Evolutionary conservation across 2,797 vertebrate species (phyloP).

Genomic region (Anabas testudineus): DNA sequence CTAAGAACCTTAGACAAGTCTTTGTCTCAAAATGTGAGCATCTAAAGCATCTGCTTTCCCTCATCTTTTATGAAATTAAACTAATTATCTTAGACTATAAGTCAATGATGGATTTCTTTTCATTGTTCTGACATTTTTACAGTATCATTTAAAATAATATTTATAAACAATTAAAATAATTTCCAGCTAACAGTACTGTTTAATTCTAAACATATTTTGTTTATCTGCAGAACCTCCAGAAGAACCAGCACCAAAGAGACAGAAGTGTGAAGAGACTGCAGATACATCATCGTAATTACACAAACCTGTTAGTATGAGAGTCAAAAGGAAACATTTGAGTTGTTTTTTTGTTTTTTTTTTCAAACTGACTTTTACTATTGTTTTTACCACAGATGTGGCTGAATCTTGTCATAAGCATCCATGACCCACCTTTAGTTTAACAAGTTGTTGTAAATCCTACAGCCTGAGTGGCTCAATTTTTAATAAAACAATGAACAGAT

Average conservation of each 20-base stretch:
- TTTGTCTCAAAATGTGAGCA: no score
- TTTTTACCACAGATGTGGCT: conserved; percentile 45
- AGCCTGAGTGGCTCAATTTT: conserved; percentile 29
- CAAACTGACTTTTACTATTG: conserved; percentile 10
- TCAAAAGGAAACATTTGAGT: neutral
- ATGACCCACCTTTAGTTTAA: neutral
- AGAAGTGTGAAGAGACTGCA: conserved; percentile 75
- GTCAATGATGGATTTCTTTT: no score
- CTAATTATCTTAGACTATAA: no score
- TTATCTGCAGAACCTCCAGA: conserved; percentile 75
- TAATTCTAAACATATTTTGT: conserved; percentile 15
- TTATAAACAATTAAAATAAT: no score
- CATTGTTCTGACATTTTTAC: no score
- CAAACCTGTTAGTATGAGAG: neutral
- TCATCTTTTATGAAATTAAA: no score
- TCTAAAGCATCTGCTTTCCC: no score
- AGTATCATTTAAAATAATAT: no score
- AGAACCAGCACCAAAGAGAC: conserved; percentile 89
- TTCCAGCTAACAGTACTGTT: neutral
- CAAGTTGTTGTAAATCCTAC: neutral
- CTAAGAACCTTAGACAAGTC: no score
- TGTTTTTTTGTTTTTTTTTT: conserved; percentile 37
- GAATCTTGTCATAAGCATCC: conserved; percentile 5
- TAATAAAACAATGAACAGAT: conserved; percentile 29
- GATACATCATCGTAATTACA: conserved; percentile 32